These are phyloP conservation scores for Temnothorax longispinosus DNA, from an alignment of 1,140 invertebrate genomes.

Conservation along the genomic window DNA sequence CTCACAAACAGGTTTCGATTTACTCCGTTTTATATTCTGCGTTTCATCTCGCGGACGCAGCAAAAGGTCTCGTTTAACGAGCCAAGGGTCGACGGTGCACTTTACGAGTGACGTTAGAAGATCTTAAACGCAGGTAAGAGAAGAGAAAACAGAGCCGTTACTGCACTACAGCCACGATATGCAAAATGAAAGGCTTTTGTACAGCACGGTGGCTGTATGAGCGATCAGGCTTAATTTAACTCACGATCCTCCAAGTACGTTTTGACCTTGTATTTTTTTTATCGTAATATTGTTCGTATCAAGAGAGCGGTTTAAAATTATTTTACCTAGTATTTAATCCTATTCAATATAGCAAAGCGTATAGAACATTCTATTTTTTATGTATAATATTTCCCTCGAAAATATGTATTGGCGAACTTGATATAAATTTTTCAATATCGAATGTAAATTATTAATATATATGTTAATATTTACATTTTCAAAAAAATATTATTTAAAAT, in stretches of 20 bases:
- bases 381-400: background rate
- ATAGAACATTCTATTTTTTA: background rate
- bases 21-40: constrained; percentile 2
- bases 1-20: constrained; percentile 8
- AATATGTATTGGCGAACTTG: background rate
- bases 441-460: background rate
- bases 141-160: constrained; percentile 38
- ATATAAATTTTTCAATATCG: background rate
- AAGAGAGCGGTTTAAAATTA: background rate
- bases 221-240: constrained; percentile 10
- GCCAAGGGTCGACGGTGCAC: constrained; percentile 27
- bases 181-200: constrained; percentile 44
- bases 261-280: constrained; percentile 29
- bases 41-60: constrained; percentile 3
- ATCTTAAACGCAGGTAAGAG: constrained; percentile 49
- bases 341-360: background rate
- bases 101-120: constrained; percentile 48
- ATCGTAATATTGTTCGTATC: background rate
- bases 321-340: background rate
- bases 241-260: constrained; percentile 5
- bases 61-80: constrained; percentile 46
- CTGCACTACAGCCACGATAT: constrained; percentile 29
- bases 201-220: background rate
- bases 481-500: background rate
- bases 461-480: background rate